Percentiles rank a stretch among this genome's conserved stretches.
Conservation (phyloP, 2,797 vertebrate species). For the Microtus obscurus region DNA sequence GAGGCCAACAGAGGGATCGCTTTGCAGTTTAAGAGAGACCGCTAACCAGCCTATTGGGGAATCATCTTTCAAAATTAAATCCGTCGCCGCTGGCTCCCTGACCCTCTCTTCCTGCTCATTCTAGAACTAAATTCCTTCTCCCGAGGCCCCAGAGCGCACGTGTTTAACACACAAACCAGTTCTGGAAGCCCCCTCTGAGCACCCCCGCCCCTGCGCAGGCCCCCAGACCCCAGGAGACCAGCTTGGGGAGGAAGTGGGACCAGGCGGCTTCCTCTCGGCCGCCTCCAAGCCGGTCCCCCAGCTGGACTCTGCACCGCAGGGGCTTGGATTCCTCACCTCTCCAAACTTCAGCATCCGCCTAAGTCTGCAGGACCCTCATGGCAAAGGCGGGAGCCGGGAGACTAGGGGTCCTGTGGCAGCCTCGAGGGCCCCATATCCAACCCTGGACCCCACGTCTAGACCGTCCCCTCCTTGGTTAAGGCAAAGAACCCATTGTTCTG, state of each 20-base stretch:
- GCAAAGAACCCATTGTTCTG: constrained; percentile 2
- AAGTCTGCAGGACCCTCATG: background rate
- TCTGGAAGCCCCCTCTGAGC: constrained; percentile 16
- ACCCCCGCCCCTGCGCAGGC: constrained; percentile 18
- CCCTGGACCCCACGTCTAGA: background rate
- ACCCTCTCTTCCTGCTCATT: background rate
- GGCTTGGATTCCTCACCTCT: background rate
- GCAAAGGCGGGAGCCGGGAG: background rate
- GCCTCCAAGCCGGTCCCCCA: background rate
- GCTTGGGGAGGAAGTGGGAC: constrained; percentile 63
- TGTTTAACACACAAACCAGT: constrained; percentile 61
- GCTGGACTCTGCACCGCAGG: background rate
- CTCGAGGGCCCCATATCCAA: background rate
- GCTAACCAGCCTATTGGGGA: background rate
- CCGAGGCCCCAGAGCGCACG: background rate
- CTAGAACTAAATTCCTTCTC: constrained; percentile 64
- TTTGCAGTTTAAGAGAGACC: constrained; percentile 20
- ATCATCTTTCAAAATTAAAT: constrained; percentile 73
- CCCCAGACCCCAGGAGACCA: constrained; percentile 12
- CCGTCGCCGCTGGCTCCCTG: constrained; percentile 48
- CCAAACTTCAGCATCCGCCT: background rate
- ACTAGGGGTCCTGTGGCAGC: background rate
- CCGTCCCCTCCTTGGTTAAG: background rate
- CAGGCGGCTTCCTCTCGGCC: constrained; percentile 31
- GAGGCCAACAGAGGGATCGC: background rate